These are phyloP conservation scores for Agrochola circellaris DNA, from an alignment of 2,888 invertebrate genomes.

Conservation along the genomic window DNA sequence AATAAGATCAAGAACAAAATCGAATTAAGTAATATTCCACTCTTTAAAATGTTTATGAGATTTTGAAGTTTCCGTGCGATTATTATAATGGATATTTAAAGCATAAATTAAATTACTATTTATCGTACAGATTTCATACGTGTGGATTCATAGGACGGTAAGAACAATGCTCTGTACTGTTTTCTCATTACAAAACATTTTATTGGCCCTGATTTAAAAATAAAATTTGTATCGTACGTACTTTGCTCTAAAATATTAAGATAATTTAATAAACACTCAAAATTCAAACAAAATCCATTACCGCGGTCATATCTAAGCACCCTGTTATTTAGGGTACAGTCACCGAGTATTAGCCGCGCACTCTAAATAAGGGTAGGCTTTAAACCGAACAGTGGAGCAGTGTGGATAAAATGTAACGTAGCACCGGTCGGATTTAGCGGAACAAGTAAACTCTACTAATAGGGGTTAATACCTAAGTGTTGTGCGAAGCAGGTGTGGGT, in stretches of 20 bases:
- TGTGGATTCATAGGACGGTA: neutral
- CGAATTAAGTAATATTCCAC: too few species aligned
- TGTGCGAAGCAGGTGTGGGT: slow-evolving; percentile 63
- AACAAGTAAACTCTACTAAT: slow-evolving; percentile 70
- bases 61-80: neutral
- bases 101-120: neutral
- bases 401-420: slow-evolving; percentile 65
- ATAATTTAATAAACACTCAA: slow-evolving; percentile 5
- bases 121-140: neutral
- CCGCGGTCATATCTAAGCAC: slow-evolving; percentile 45
- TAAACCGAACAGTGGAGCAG: slow-evolving; percentile 46
- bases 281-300: slow-evolving; percentile 47
- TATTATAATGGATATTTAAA: neutral
- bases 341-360: slow-evolving; percentile 53
- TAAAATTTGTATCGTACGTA: too few species aligned
- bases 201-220: neutral
- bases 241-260: neutral
- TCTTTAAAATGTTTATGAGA: too few species aligned
- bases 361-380: slow-evolving; percentile 69
- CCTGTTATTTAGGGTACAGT: slow-evolving; percentile 51
- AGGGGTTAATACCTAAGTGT: slow-evolving; percentile 69
- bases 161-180: neutral
- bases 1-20: neutral
- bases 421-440: slow-evolving; percentile 59
- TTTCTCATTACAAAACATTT: too few species aligned